These are phyloP conservation scores for Netelia fuscicornis DNA, from an alignment of 2,888 invertebrate genomes.

Conservation along the genomic window DNA sequence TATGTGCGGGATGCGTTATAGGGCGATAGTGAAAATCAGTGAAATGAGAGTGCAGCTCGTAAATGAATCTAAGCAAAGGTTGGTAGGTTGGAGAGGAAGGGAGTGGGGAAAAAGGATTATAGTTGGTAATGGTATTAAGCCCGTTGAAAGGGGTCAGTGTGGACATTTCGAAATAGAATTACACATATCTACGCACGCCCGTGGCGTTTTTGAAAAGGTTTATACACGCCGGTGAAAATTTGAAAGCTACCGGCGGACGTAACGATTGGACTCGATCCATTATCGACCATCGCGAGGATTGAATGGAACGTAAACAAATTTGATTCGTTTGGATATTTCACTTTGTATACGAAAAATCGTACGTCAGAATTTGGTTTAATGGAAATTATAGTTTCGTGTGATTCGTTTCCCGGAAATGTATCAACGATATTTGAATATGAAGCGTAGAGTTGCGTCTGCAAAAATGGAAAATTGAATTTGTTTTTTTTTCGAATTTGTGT, in stretches of 20 bases:
- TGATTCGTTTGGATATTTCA: neutral
- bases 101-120: slow-evolving; percentile 20
- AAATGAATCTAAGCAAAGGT: slow-evolving; percentile 46
- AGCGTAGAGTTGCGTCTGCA: too few species aligned
- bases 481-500: neutral
- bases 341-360: neutral
- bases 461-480: neutral
- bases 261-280: neutral
- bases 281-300: neutral
- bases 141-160: slow-evolving; percentile 45
- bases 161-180: neutral
- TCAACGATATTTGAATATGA: neutral
- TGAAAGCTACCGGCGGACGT: neutral
- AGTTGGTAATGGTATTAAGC: slow-evolving; percentile 62
- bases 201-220: neutral
- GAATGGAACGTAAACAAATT: neutral
- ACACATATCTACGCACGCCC: neutral
- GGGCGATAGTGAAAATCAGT: slow-evolving; percentile 49
- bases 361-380: too few species aligned
- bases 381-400: neutral
- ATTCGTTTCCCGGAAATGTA: neutral
- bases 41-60: slow-evolving; percentile 57
- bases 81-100: neutral
- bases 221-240: neutral
- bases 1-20: slow-evolving; percentile 14